Evolutionary conservation across 2,888 invertebrate genomes (phyloP), one percentile per base, ranked within the genome.

Genomic region (Lithophane ornitopus): DNA sequence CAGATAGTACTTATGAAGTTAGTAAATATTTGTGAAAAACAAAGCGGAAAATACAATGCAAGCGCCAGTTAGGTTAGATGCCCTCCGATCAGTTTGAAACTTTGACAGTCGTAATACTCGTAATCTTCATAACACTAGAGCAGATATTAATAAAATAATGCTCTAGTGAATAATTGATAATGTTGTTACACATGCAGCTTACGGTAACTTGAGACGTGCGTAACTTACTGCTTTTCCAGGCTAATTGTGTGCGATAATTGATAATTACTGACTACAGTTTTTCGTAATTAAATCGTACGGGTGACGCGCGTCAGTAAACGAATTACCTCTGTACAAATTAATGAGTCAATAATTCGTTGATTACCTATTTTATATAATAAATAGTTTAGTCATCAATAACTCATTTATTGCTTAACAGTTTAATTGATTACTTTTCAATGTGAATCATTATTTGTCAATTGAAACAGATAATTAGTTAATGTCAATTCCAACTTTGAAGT

Each of bases 181-280:
- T 12, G n/a, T 28, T 46, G 14, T 41, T 9, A 26, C 52, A 76
- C 72, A 59, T 61, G 62, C 74, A 66, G 66, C 28, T 77, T 62
- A 70, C 78, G 58, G 73, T 74, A 77, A 76, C 56, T 22, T 19
- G 11, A 76, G 39, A 26, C 66, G 63, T 66, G 69, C 68, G 28
- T 59, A 22, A 26, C 58, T 66, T 39, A 44, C 52, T 59, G 62
- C 22, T 49, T 22, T 9, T 44, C 56, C 56, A 41, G 2, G 59
- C 34, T 84, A 70, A 84, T 71, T 34, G 54, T 68, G 46, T 26
- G 69, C 65, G 46, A 69, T 82, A 77, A 87, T 87, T 80, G 70
- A 78, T 76, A 80, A 82, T 76, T 69, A 72, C 41, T 58, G 70
- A 44, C n/a, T 70, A 65, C 70, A 75, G 61, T 75, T 80, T 76